Evolutionary conservation across 1,140 invertebrate species (phyloP).

Genomic region (Nephotettix cincticeps): DNA sequence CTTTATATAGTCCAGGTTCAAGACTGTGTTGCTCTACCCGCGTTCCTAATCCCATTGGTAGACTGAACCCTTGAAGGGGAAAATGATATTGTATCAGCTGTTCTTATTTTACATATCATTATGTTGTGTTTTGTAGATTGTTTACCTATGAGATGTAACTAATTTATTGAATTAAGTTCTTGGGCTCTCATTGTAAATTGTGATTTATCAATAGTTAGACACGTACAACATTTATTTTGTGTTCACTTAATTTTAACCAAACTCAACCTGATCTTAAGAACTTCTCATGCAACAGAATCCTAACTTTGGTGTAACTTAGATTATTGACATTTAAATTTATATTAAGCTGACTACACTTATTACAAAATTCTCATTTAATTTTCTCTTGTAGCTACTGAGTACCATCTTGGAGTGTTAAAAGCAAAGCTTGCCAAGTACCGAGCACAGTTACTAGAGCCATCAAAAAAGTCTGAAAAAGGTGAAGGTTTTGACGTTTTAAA

Average conservation of each 20-base stretch:
- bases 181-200: too few species aligned
- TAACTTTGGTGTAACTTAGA: neutral
- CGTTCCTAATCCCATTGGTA: too few species aligned
- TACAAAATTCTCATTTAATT: neutral
- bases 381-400: conserved; percentile 87
- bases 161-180: too few species aligned
- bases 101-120: too few species aligned
- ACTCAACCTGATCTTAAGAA: neutral
- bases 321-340: neutral
- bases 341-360: neutral
- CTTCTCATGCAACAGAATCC: neutral
- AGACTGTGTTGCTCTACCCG: too few species aligned
- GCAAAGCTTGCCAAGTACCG: conserved; percentile 98
- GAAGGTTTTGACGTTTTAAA: conserved; percentile 99
- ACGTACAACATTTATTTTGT: too few species aligned
- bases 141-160: too few species aligned
- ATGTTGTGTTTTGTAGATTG: too few species aligned
- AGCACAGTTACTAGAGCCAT: conserved; percentile 91
- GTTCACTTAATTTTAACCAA: neutral
- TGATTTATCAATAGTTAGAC: too few species aligned
- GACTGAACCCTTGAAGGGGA: too few species aligned
- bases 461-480: conserved; percentile 95
- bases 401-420: conserved; percentile 97
- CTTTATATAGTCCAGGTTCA: too few species aligned
- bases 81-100: too few species aligned